Base-by-base conservation (phyloP, 2,113 vertebrate genomes). In the Pyrgilauda ruficollis region DNA sequence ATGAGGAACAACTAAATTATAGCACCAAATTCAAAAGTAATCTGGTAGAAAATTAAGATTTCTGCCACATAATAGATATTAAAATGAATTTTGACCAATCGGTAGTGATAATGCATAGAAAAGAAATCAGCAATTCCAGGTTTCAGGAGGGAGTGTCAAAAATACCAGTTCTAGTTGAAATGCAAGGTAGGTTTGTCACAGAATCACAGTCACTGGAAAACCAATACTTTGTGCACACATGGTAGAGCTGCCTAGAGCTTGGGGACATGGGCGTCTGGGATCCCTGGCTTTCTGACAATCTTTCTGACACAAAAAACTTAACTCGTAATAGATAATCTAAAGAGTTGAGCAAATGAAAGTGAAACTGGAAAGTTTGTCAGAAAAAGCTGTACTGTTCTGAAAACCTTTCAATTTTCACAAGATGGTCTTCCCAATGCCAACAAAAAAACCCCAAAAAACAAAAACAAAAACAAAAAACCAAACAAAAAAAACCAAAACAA, bases 281-380 rank as follows among this genome's bases (percentile, higher is more conserved):
- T 35, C 37, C 24, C 20, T 63, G 21, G 4, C 9, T 70, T 55
- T 43, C 27, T 68, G 39, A 63, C 5, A 52, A 4, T 24, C 9
- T 24, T 87, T n/a, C 17, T 28, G 37, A 39, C 3, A 23, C 1
- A 3, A 63, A 63, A 82, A 87, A 4, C 13, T 31, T 41, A 74
- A 44, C 3, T 76, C 0, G 0, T 50, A 67, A 23, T 4, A 43
- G 10, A 30, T 70, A 0, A 0, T 33, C 16, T 22, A 11, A 88
- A 76, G 39, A 56, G 4, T 6, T 43, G 8, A 8, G 10, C 21
- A 58, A 87, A 70, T 10, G 7, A 46, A 84, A 50, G 5, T 1
- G 28, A 83, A 90, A 22, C 7, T 4, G 23, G 18, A n/a, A 66
- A 35, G 1, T n/a, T 43, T 74, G 2, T 58, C n/a, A 53, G 35